Evolutionary conservation across 2,888 invertebrate species (phyloP), one percentile per base, ranked within the genome.

Genomic region (Adelognathus sp.): DNA sequence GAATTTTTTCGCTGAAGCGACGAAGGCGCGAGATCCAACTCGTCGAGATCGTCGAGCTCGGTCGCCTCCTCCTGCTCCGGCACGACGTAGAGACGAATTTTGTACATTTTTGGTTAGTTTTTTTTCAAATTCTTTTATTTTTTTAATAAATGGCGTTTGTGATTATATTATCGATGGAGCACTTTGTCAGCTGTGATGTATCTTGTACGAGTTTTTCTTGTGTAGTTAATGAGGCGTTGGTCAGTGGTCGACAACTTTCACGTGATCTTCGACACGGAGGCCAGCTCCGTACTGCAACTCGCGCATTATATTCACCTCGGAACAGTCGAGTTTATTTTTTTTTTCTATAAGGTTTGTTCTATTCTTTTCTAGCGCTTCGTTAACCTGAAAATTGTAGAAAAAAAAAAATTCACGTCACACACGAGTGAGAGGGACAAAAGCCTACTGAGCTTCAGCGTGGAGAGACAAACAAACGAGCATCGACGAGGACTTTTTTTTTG

Each of bases 21-120:
- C 33, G 83, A 61, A 27, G 81, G 82, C 4, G 81, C 56, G 14
- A 80, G 63, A 44, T 84, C 84, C 41, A 83, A 75, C 33, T 83
- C 83, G 31, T 83, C 84, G 7, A 82, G 74, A 31, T 86, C 82
- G 18, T 86, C 81, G 74, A 79, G 81, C 24, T 81, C 82, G 27
- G 66, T 44, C 31, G 44, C 64, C 58, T 87, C 86, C 58, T 86
- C 86, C 50, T 84, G 84, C 56, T 87, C 87, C 72, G 86, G 85
- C 21, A 87, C 86, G 18, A 87, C 87, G 82, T 87, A 86, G 14
- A 87, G 63, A 3, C 86, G 83, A 66, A 87, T 86, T 73, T 87
- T 87, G 60, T 86, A 81, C 87, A 87, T 87, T 52, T 82, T 81
- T 58, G 33, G 72, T 39, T 67, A 18, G 16, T 33, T 66, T 52